Evolutionary conservation across 1,140 invertebrate species (phyloP), one percentile per base, ranked within the genome.

Genomic region (Phocides pigmalion): DNA sequence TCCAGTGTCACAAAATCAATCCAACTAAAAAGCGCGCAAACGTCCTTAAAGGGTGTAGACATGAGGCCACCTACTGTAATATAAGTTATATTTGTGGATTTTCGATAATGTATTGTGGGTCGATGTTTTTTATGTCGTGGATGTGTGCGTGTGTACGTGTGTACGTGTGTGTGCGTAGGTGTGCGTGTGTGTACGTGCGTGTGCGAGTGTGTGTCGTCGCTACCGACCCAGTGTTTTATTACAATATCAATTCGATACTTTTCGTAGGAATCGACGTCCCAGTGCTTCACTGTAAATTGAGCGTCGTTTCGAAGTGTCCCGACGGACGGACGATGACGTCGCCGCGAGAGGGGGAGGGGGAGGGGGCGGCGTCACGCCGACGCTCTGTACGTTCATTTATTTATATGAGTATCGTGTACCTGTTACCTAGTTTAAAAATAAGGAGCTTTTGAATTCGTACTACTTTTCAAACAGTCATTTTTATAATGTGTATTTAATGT

Each of bases 401-500:
- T 49, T 15, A 9, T 28, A 9, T 8, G 28, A 25, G 2, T 28
- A 16, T 25, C 6, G 6, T 28, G 15, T 14, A 49, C 25, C 14
- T 14, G 4, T 32, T 12, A 9, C 6, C 0, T 9, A 50, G 47
- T 4, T 9, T 17, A 22, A 11, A 17, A 32, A 28, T 50, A 14
- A 11, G 25, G 47, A 50, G 47, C 47, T 50, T 50, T 50, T 9
- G 14, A n/a, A 50, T 50, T 50, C 15, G 14, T 32, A 50, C 4
- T 15, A 50, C 35, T 16, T 32, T 17, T 16, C 14, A 11, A 4
- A 50, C 4, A n/a, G 17, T 50, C 16, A 50, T 50, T 50, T 50
- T 50, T 14, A 50, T 35, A 51, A n/a, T 28, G 25, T 9, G 15
- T 74, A 74, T 77, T 69, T 68, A 54, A 51, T 74, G 69, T 74